phyloP scores from a whole-genome alignment of 2,888 invertebrate species.

The Caenorhabditis doughertyi region DNA sequence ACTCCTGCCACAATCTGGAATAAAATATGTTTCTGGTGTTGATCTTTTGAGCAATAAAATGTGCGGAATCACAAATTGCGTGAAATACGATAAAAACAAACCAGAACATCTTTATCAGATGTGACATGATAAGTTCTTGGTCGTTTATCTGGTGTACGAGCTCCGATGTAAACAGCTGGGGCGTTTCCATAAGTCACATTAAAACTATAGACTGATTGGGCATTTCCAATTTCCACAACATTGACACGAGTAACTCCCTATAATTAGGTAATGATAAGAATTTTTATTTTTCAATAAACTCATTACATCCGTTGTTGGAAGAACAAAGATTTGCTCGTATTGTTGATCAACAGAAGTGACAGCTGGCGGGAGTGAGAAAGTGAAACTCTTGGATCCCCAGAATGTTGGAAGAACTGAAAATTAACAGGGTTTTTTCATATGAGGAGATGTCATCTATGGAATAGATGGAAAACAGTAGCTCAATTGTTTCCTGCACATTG shows the following conservation, averaged over 20 bases:
- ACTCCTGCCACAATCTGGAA: constrained; percentile 73
- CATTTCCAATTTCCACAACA: constrained; percentile 52
- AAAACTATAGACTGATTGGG: constrained; percentile 25
- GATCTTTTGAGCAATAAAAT: neutral
- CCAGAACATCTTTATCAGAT: constrained; percentile 62
- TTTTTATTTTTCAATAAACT: neutral
- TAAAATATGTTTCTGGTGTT: neutral
- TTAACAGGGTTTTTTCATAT: neutral
- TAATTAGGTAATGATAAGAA: neutral
- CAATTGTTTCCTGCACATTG: too few species aligned
- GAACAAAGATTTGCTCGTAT: constrained; percentile 65
- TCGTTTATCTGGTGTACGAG: constrained; percentile 34
- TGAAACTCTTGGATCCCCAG: constrained; percentile 65
- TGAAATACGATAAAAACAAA: neutral
- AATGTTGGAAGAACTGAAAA: constrained; percentile 66
- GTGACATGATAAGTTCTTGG: constrained; percentile 65
- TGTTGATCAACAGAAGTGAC: constrained; percentile 22
- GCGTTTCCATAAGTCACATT: constrained; percentile 53
- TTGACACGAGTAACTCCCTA: constrained; percentile 54
- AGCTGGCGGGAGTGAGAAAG: constrained; percentile 70
- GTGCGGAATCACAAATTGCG: neutral
- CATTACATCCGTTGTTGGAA: constrained; percentile 58
- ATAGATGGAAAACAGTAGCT: too few species aligned
- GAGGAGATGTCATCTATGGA: too few species aligned
- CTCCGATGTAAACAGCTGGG: constrained; percentile 61